phyloP scores from a whole-genome alignment of 1,140 invertebrate genomes.

The Megalopta genalis region DNA sequence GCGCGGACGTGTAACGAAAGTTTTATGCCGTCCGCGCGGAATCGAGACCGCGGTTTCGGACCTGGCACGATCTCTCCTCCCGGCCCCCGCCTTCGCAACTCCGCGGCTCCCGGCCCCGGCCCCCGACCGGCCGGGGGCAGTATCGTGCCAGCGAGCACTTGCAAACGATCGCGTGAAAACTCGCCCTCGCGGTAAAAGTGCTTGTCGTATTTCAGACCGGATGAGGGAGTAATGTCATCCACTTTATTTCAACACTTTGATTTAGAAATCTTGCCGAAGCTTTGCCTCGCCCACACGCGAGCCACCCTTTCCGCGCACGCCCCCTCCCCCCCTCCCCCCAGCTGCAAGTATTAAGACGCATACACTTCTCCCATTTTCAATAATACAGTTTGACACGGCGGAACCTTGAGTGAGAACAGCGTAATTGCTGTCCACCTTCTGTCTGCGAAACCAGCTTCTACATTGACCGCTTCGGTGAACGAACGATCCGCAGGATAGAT shows the following conservation, averaged over 20 bases:
- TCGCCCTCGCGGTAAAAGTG: neutral
- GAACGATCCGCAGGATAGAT: too few species aligned
- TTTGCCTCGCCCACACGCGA: neutral
- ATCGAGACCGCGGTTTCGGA: neutral
- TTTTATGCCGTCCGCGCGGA: conserved; percentile 31
- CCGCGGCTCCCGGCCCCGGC: too few species aligned
- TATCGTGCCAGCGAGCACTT: neutral
- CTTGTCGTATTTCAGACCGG: conserved; percentile 20
- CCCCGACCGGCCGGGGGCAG: neutral
- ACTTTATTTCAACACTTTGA: conserved; percentile 12
- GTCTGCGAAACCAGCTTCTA: too few species aligned
- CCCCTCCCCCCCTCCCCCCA: too few species aligned
- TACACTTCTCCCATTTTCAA: too few species aligned
- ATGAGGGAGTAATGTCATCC: neutral
- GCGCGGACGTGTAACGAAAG: conserved; percentile 2
- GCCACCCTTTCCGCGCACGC: neutral
- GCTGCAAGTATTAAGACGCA: neutral
- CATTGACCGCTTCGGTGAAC: too few species aligned
- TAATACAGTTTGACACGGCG: too few species aligned
- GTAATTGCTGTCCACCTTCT: too few species aligned
- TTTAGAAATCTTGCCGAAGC: neutral
- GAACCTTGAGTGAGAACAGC: too few species aligned
- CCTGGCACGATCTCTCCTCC: neutral
- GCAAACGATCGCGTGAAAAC: conserved; percentile 33
- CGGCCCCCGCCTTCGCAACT: too few species aligned